phyloP scores from a whole-genome alignment of 2,113 vertebrate species.

The Gambusia holbrooki region DNA sequence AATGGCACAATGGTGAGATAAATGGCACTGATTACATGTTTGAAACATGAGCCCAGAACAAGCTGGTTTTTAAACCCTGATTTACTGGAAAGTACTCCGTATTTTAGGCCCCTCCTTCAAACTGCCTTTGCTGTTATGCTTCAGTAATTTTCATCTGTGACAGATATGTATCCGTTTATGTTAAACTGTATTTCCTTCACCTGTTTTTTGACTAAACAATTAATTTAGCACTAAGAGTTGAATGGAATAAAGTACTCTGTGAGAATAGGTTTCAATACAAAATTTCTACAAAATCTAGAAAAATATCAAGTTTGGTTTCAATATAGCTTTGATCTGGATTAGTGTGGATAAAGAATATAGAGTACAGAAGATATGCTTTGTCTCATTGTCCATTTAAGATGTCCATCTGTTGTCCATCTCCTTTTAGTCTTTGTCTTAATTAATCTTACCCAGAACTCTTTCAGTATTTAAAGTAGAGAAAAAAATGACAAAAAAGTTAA shows the following conservation, averaged over 20 bases:
- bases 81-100: not conserved
- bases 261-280: not conserved
- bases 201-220: not conserved
- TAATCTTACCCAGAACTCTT: not conserved
- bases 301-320: no score
- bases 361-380: no score
- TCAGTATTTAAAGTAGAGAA: not conserved
- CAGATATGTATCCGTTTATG: not conserved
- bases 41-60: conserved; percentile 54
- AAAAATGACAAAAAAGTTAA: no score
- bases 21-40: conserved; percentile 65
- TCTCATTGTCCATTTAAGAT: no score
- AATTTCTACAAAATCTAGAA: not conserved
- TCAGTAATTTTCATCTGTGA: not conserved
- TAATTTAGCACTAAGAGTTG: not conserved
- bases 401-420: not conserved
- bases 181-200: not conserved
- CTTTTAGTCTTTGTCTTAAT: not conserved
- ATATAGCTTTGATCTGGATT: no score
- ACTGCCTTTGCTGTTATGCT: conserved; percentile 4
- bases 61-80: conserved; percentile 25
- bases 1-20: conserved; percentile 32
- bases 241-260: not conserved
- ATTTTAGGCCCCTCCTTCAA: not conserved
- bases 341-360: no score